Conservation (phyloP, 2,113 vertebrate genomes). For the Urocynchramus pylzowi region DNA sequence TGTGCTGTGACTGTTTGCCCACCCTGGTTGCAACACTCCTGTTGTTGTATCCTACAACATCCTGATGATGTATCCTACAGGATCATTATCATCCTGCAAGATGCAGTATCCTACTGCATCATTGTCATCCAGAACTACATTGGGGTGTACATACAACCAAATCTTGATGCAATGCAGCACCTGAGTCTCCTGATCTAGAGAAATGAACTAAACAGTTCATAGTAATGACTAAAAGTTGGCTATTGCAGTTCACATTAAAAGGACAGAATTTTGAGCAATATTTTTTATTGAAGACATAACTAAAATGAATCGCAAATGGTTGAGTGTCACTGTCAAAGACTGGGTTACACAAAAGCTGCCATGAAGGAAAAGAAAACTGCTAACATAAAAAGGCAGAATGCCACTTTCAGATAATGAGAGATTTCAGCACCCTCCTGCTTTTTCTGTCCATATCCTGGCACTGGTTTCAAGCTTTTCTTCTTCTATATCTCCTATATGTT, state of each 20-base stretch:
- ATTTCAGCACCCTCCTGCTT: not conserved
- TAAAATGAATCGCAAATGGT: not conserved
- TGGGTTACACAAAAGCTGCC: not conserved
- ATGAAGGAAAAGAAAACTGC: not conserved
- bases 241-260: not conserved
- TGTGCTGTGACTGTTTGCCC: not conserved
- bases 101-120: not conserved
- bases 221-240: not conserved
- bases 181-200: not conserved
- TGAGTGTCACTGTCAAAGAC: not conserved
- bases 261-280: not conserved
- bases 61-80: not conserved
- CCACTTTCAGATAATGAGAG: not conserved
- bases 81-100: not conserved
- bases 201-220: not conserved
- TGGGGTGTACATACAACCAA: not conserved
- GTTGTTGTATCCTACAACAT: not conserved
- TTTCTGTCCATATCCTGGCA: not conserved
- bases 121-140: not conserved
- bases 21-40: accelerated
- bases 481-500: not conserved
- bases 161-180: not conserved
- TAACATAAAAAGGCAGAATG: not conserved
- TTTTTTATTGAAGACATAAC: not conserved
- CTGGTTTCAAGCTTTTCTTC: not conserved